phyloP scores from a whole-genome alignment of 2,888 invertebrate genomes.

The Aspidiotus destructor region DNA sequence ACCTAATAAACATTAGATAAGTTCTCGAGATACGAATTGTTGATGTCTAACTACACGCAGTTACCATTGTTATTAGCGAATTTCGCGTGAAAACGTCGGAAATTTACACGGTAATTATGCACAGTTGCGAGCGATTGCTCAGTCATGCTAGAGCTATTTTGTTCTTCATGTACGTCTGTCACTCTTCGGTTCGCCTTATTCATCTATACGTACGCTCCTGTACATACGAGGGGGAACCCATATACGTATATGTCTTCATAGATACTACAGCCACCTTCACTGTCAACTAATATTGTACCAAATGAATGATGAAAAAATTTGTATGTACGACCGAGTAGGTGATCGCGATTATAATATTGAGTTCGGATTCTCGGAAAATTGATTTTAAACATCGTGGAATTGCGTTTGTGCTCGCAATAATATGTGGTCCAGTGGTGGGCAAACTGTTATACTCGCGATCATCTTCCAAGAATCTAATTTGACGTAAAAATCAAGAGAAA shows the following conservation, averaged over 20 bases:
- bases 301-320: too few relatives aligned
- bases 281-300: too few relatives aligned
- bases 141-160: not conserved
- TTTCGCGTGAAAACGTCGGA: not conserved
- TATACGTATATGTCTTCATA: too few relatives aligned
- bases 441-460: too few relatives aligned
- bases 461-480: too few relatives aligned
- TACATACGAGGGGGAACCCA: too few relatives aligned
- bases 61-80: slow-evolving; percentile 1
- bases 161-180: too few relatives aligned
- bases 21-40: not conserved
- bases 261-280: too few relatives aligned
- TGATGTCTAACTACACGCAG: not conserved
- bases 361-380: not conserved
- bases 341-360: not conserved
- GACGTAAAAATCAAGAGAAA: too few relatives aligned
- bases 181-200: not conserved
- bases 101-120: slow-evolving; percentile 3
- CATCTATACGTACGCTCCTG: not conserved
- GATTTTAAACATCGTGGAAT: not conserved
- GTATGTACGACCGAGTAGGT: not conserved
- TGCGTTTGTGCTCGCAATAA: not conserved
- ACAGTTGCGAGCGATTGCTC: not conserved
- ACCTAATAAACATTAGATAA: too few relatives aligned
- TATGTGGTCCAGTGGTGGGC: too few relatives aligned